Evolutionary conservation across 2,797 vertebrate species (phyloP).

Genomic region (Coranthus polyacanthus): DNA sequence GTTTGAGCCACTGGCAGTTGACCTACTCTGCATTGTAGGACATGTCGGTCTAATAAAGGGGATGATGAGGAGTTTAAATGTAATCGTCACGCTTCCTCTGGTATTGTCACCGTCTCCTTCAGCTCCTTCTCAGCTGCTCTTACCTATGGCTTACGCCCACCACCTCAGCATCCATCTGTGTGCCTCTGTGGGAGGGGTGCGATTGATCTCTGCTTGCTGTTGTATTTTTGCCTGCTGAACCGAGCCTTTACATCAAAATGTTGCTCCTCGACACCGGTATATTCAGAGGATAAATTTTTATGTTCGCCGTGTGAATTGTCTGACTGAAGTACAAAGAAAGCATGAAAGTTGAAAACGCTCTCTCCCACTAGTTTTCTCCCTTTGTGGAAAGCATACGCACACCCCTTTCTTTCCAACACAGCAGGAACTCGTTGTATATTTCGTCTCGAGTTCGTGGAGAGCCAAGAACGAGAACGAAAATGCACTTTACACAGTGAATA

Average conservation of each 20-base stretch:
- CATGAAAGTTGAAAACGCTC: slow-evolving; percentile 14
- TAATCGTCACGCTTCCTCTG: neutral
- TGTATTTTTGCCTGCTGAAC: slow-evolving; percentile 11
- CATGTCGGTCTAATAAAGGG: too few species aligned
- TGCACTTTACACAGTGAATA: too few species aligned
- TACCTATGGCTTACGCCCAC: slow-evolving; percentile 37
- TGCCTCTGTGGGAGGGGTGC: slow-evolving; percentile 8
- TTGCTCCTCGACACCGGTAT: slow-evolving; percentile 37
- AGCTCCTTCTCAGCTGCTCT: slow-evolving; percentile 9
- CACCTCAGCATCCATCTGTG: slow-evolving; percentile 35
- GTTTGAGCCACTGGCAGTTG: too few species aligned
- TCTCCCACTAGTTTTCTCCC: slow-evolving; percentile 1
- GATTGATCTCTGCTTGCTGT: slow-evolving; percentile 56
- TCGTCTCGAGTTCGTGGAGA: neutral
- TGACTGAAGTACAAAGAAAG: slow-evolving; percentile 31
- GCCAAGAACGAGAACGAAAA: too few species aligned
- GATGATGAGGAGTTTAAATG: neutral
- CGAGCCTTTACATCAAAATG: slow-evolving; percentile 30
- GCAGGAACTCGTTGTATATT: neutral
- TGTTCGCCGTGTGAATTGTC: slow-evolving; percentile 18
- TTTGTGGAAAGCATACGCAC: slow-evolving; percentile 1
- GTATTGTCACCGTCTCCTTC: neutral
- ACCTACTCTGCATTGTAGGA: too few species aligned
- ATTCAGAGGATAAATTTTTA: slow-evolving; percentile 21
- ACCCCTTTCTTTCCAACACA: neutral